Conservation (phyloP, 2,113 vertebrate genomes). For the Embiotoca jacksoni region DNA sequence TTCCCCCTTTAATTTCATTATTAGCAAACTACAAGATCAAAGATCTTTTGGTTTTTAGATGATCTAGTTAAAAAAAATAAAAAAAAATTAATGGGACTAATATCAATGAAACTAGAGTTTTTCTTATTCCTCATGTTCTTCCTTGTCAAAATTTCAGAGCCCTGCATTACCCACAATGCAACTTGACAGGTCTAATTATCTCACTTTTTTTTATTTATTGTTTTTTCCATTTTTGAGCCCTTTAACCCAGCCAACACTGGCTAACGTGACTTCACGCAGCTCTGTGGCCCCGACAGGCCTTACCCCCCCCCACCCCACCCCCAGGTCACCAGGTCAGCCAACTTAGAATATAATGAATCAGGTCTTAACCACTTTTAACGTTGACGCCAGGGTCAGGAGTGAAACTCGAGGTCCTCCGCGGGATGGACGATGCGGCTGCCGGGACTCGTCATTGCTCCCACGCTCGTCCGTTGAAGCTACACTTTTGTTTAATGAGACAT, state of each 20-base stretch:
- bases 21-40: not conserved
- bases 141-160: too few relatives aligned
- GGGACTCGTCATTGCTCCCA: constrained; percentile 34
- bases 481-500: constrained; percentile 60
- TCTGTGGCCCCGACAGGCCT: too few relatives aligned
- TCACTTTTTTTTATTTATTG: not conserved
- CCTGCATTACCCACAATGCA: not conserved
- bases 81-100: too few relatives aligned
- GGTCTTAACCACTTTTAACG: not conserved
- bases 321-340: too few relatives aligned
- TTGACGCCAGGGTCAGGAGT: constrained; percentile 12
- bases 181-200: not conserved
- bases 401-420: not conserved
- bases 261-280: too few relatives aligned
- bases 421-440: not conserved
- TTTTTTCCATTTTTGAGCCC: not conserved
- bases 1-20: not conserved
- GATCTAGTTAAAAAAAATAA: too few relatives aligned
- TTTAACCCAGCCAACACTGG: too few relatives aligned
- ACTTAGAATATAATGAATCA: not conserved
- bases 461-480: constrained; percentile 52
- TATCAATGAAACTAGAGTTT: too few relatives aligned
- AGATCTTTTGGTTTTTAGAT: not conserved
- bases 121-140: too few relatives aligned
- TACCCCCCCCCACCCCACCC: too few relatives aligned